These are phyloP conservation scores for Phyllotreta cruciferae DNA, from an alignment of 2,888 invertebrate species.

Conservation along the genomic window DNA sequence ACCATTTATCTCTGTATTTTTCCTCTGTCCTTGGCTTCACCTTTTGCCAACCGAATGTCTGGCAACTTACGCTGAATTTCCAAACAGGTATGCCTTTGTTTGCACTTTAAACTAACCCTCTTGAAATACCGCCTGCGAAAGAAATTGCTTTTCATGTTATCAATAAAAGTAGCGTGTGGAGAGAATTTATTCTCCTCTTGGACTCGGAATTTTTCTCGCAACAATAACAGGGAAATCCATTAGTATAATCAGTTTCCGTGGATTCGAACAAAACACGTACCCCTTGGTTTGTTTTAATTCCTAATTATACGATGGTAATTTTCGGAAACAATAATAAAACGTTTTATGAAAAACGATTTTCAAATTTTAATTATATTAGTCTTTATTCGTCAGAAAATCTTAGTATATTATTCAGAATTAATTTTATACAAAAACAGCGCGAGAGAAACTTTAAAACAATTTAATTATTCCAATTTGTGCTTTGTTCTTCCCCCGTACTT, in stretches of 20 bases:
- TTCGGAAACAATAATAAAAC: too few species aligned
- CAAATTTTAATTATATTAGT: too few species aligned
- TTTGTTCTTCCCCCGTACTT: constrained; percentile 8
- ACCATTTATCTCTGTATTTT: constrained; percentile 61
- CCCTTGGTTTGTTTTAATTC: too few species aligned
- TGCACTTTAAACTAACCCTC: constrained; percentile 45
- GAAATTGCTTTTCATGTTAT: constrained; percentile 36
- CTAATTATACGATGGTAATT: too few species aligned
- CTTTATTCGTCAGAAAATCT: constrained; percentile 6
- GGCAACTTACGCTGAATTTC: constrained; percentile 46
- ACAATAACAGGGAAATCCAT: too few species aligned
- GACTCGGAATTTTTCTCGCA: background rate
- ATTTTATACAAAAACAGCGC: constrained; percentile 5
- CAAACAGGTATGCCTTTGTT: constrained; percentile 48
- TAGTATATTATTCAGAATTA: constrained; percentile 7
- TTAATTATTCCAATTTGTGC: constrained; percentile 14
- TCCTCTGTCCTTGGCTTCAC: constrained; percentile 53
- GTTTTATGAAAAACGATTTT: too few species aligned
- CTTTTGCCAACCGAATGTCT: constrained; percentile 49
- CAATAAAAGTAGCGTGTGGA: constrained; percentile 28
- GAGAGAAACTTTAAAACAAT: constrained; percentile 14
- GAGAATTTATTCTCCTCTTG: constrained; percentile 16
- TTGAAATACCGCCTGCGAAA: constrained; percentile 38
- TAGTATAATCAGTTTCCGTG: too few species aligned
- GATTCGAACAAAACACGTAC: too few species aligned